Evolutionary conservation across 2,888 invertebrate species (phyloP), one percentile per base, ranked within the genome.

Genomic region (Schizaphis graminum): DNA sequence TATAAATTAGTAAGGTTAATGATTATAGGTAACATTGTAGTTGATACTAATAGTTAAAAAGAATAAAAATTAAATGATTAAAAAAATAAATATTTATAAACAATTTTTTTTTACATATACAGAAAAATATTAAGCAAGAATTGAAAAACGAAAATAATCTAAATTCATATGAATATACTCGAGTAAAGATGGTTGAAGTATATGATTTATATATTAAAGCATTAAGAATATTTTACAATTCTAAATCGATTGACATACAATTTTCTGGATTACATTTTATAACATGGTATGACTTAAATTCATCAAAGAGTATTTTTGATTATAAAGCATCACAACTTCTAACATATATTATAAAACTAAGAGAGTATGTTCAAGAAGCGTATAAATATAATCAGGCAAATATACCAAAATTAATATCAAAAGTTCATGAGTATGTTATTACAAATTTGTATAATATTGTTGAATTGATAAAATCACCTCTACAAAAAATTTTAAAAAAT

Each of bases 301-400:
- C n/a, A n/a, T 93, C 93, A 11, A 93, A 93, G n/a, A 53, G 77
- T 26, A 88, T 89, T 24, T 44, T 89, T 84, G 89, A 93, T 84
- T 84, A 44, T 44, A 44, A 56, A 56, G 53, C 44, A 47, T 93
- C 77, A n/a, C 77, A 47, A 11, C 28, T 89, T 44, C n/a, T 93
- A n/a, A 56, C 44, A 26, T 41, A 84, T 2, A 89, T 84, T 1
- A 89, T 56, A 21, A 88, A 53, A 56, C 7, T 89, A 89, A 44
- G 7, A 47, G 89, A 77, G 5, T 56, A 89, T 84, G n/a, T 44
- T 2, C 21, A 77, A 1, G 56, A 89, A 44, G 16, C 84, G n/a
- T 93, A 89, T 56, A 93, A 93, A 89, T 93, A 84, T 13, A 28
- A 93, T 89, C 56, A 5, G 35, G 8, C 7, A 47, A 53, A 84